Evolutionary conservation across 2,888 invertebrate genomes (phyloP), one percentile per base, ranked within the genome.

Genomic region (Napeogenes inachia): DNA sequence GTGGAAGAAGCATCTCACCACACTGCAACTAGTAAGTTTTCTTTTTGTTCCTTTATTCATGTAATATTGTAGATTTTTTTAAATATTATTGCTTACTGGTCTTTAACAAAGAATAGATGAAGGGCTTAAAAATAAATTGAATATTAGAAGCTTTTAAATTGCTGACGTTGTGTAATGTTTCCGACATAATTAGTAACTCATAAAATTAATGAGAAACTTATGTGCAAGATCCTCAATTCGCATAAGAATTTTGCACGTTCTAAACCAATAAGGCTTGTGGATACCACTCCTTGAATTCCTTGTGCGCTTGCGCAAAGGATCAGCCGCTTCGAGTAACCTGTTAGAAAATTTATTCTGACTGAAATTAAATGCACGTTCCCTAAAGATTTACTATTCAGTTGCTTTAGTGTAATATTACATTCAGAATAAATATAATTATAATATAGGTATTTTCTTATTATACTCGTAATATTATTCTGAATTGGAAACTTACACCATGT

Each of bases 1-100:
- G 96, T 97, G 97, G 97, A 97, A 97, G 85, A 95, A 95, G 73
- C 94, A 97, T 75, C 92, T 97, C 72, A 97, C 97, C 32, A 94
- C 94, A 13, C 87, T 97, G 63, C 97, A 97, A 88, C 91, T 97
- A 89, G 96, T 95, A 87, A 92, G 93, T 89, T 68, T 45, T 12
- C 12, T 13, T 13, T 54, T 10, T 21, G 21, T 21, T 21, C 21
- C 30, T 42, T 1, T 10, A 12, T 30, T 30, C 1, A 50, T 10
- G 2, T 13, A 10, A 30, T 5, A 21, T 12, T 46, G n/a, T 12
- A 13, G 3, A 10, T 4, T 13, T 13, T 5, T 13, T 13, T 5
- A 21, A 10, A 13, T 47, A 47, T 13, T 47, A 38, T 21, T 21
- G 0, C 21, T 21, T 21, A 21, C 21, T 21, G 21, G 21, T 21